Percentiles rank a stretch among this genome's conserved stretches.
These are phyloP conservation scores for Danio albolineatus DNA, from an alignment of 2,797 vertebrate species.

Conservation along the genomic window DNA sequence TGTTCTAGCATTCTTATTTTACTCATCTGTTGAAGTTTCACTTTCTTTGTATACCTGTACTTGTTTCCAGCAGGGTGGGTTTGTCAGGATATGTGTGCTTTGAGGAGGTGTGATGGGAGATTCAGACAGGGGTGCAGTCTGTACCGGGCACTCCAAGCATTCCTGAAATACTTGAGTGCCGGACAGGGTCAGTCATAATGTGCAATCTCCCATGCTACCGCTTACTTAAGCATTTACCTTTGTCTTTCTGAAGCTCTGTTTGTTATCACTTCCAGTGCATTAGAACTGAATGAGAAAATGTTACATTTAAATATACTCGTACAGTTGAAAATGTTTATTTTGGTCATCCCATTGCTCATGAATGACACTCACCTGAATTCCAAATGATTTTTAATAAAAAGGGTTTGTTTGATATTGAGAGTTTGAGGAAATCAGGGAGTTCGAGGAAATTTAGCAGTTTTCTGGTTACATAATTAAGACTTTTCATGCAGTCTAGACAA, in stretches of 20 bases:
- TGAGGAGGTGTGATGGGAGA: conserved; percentile 42
- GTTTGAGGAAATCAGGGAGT: background rate
- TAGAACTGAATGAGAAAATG: background rate
- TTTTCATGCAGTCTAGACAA: background rate
- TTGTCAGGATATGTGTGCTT: conserved; percentile 31
- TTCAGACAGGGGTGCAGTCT: conserved; percentile 66
- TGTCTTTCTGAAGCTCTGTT: background rate
- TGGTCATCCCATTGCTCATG: background rate
- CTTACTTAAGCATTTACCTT: conserved; percentile 14
- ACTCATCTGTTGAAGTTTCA: background rate
- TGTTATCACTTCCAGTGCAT: background rate
- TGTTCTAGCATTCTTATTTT: background rate
- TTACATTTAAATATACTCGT: background rate
- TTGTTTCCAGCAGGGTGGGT: conserved; percentile 26
- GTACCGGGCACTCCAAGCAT: conserved; percentile 73
- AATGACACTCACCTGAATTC: background rate
- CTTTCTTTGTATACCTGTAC: conserved; percentile 3
- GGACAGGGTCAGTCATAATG: conserved; percentile 32
- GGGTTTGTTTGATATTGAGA: background rate
- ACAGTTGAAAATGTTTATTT: background rate
- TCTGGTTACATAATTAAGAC: too few species aligned
- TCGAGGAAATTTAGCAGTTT: background rate
- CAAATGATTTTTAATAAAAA: background rate
- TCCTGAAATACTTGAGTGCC: conserved; percentile 73
- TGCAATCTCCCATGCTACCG: conserved; percentile 8